phyloP scores from a whole-genome alignment of 1,140 invertebrate species.

The Gonatopus flavifemur region DNA sequence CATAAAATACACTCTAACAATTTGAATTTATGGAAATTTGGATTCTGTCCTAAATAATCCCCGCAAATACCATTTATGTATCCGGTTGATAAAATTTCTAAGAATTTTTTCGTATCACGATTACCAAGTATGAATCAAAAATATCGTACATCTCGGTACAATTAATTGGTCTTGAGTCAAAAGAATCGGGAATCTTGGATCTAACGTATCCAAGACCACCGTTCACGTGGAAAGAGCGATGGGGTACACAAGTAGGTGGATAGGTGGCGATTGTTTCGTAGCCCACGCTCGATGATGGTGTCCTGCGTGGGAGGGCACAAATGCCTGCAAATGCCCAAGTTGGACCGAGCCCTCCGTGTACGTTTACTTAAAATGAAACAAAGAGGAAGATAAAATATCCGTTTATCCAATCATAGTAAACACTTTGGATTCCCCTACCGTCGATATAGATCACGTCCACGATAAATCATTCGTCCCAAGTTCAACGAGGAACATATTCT shows the following conservation, averaged over 20 bases:
- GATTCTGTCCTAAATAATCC: too few relatives aligned
- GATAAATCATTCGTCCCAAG: background rate
- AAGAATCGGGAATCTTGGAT: conserved; percentile 52
- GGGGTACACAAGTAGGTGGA: conserved; percentile 22
- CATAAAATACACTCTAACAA: too few relatives aligned
- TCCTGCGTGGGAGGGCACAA: conserved; percentile 43
- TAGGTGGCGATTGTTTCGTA: conserved; percentile 52
- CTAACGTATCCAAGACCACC: conserved; percentile 24
- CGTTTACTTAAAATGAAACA: background rate
- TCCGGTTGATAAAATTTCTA: too few relatives aligned
- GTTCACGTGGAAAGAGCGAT: conserved; percentile 30
- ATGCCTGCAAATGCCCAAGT: background rate
- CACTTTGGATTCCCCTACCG: too few relatives aligned
- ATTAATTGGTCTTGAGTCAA: conserved; percentile 55
- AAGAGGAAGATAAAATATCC: too few relatives aligned
- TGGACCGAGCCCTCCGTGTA: conserved; percentile 19
- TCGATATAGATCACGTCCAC: too few relatives aligned
- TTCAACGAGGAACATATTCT: too few relatives aligned
- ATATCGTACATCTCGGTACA: conserved; percentile 34
- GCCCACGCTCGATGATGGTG: conserved; percentile 46
- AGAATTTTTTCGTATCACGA: too few relatives aligned
- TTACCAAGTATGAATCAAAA: too few relatives aligned
- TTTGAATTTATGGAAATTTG: too few relatives aligned
- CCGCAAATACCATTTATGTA: too few relatives aligned
- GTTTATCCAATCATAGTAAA: too few relatives aligned